Conservation (phyloP, 2,888 invertebrate species). For the Entomobrya proxima region DNA sequence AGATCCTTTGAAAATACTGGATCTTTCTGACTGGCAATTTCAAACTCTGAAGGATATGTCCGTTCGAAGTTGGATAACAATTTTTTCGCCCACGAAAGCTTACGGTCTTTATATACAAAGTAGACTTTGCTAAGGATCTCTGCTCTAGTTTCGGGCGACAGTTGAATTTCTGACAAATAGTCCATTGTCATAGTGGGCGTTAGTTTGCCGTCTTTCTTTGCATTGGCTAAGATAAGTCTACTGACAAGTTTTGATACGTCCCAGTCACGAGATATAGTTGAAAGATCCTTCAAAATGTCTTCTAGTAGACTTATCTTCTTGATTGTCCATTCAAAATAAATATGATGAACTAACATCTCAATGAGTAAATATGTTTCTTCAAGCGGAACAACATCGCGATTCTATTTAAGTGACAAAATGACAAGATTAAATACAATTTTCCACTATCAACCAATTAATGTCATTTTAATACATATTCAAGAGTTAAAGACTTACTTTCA, state of each 20-base stretch:
- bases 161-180: constrained; percentile 57
- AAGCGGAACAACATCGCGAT: constrained; percentile 31
- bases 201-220: neutral
- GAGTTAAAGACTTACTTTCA: constrained; percentile 18
- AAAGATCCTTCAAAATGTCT: constrained; percentile 30
- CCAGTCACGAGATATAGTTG: constrained; percentile 67
- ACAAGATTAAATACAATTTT: constrained; percentile 24
- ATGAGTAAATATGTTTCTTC: constrained; percentile 66
- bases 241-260: constrained; percentile 68
- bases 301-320: constrained; percentile 16
- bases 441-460: neutral
- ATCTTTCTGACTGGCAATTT: constrained; percentile 82
- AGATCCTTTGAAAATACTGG: constrained; percentile 76
- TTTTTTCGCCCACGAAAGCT: constrained; percentile 79
- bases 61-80: constrained; percentile 83
- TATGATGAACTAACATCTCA: constrained; percentile 61
- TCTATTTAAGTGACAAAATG: constrained; percentile 44
- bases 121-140: constrained; percentile 69
- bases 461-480: neutral
- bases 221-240: constrained; percentile 63
- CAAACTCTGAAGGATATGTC: constrained; percentile 85
- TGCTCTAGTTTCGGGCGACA: constrained; percentile 66
- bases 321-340: constrained; percentile 66
- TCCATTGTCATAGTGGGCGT: constrained; percentile 49
- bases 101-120: constrained; percentile 41